Evolutionary conservation across 2,797 vertebrate species (phyloP).

Genomic region (Staurois parvus): DNA sequence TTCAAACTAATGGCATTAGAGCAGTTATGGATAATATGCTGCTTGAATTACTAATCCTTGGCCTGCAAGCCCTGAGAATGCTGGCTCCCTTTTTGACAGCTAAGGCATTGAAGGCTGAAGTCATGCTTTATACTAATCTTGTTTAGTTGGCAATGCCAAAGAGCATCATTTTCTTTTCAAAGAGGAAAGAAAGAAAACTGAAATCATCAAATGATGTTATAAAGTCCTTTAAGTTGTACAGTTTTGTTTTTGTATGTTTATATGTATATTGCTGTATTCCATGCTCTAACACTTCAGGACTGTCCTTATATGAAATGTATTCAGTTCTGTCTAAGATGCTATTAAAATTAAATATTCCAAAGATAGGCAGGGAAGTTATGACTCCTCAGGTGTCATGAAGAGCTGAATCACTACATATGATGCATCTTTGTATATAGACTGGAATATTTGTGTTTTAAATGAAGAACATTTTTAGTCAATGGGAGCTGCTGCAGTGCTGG

Average conservation of each 20-base stretch:
- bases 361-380: neutral
- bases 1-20: neutral
- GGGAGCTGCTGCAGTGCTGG: conserved; percentile 42
- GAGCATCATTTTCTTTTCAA: neutral
- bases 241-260: neutral
- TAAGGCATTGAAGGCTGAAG: neutral
- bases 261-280: neutral
- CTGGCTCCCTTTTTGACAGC: too few relatives aligned
- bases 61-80: neutral
- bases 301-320: neutral
- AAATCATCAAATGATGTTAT: neutral
- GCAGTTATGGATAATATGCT: neutral
- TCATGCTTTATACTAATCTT: neutral
- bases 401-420: conserved; percentile 15
- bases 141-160: neutral
- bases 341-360: conserved; percentile 31
- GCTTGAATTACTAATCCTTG: neutral
- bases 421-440: conserved; percentile 70
- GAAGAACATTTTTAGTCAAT: conserved; percentile 12
- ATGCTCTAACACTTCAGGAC: neutral
- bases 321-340: neutral
- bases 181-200: neutral
- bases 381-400: neutral
- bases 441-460: conserved; percentile 68
- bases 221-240: neutral